These are phyloP conservation scores for Pollenia amentaria DNA, from an alignment of 2,888 invertebrate species.

Conservation along the genomic window DNA sequence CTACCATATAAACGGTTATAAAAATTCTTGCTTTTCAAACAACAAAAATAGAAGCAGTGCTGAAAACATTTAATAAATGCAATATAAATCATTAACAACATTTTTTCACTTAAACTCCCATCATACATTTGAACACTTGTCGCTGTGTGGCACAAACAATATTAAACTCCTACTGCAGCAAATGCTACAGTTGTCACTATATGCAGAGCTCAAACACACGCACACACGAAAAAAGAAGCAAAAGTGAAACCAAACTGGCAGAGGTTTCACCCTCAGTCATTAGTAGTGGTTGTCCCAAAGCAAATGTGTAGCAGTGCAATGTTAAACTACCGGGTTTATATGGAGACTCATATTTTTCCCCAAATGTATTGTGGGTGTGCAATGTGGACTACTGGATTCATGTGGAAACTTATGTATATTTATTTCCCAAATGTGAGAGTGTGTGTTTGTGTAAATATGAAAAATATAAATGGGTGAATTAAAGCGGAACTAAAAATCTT, in stretches of 20 bases:
- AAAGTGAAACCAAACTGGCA: background rate
- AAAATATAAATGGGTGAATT: slow-evolving; percentile 52
- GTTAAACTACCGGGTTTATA: slow-evolving; percentile 1
- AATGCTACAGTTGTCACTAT: slow-evolving; percentile 47
- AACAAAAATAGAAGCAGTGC: slow-evolving; percentile 76
- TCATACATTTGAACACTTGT: slow-evolving; percentile 55
- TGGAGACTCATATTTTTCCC: background rate
- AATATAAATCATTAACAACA: slow-evolving; percentile 83
- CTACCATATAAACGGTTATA: slow-evolving; percentile 1
- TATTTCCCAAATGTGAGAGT: background rate
- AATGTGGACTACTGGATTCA: background rate
- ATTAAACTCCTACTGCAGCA: slow-evolving; percentile 34
- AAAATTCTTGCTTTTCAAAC: slow-evolving; percentile 46
- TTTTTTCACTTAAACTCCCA: slow-evolving; percentile 68
- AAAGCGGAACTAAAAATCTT: slow-evolving; percentile 72
- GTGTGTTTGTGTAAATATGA: slow-evolving; percentile 18
- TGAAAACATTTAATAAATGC: slow-evolving; percentile 84
- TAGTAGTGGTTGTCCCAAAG: slow-evolving; percentile 52
- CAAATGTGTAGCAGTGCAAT: background rate
- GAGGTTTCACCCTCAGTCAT: slow-evolving; percentile 22
- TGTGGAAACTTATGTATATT: background rate
- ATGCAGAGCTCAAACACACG: background rate
- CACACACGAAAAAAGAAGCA: slow-evolving; percentile 13
- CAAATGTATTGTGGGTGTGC: no score
- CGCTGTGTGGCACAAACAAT: slow-evolving; percentile 11